Evolutionary conservation across 2,888 invertebrate species (phyloP).

Genomic region (Diogma glabrata): DNA sequence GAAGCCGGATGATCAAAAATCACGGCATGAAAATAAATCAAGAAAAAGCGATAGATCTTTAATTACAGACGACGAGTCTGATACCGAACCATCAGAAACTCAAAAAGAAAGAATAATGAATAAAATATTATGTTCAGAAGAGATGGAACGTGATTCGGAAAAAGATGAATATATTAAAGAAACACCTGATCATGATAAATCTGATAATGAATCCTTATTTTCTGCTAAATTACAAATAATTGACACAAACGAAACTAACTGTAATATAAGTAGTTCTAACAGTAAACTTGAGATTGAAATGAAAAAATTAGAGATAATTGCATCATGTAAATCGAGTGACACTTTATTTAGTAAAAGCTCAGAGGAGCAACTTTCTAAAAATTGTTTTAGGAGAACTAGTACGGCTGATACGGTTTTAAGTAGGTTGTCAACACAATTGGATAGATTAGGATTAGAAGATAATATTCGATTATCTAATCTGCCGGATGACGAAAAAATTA

Average conservation of each 20-base stretch:
- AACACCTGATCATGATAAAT: background rate
- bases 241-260: conserved; percentile 20
- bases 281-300: background rate
- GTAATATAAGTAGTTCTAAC: background rate
- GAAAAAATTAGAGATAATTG: background rate
- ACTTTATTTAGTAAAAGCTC: background rate
- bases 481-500: background rate
- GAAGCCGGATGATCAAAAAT: conserved; percentile 13
- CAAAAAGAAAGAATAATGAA: conserved; percentile 10
- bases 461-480: background rate
- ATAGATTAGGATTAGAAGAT: background rate
- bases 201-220: background rate
- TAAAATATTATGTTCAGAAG: background rate
- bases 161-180: too few species aligned
- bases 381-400: too few species aligned
- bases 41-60: background rate
- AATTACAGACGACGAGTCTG: conserved; percentile 19
- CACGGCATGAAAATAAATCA: background rate
- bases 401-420: background rate
- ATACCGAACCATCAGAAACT: conserved; percentile 14
- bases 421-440: conserved; percentile 1
- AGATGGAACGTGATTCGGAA: background rate
- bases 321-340: background rate
- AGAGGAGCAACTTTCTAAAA: too few species aligned
- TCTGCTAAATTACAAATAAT: conserved; percentile 11